Evolutionary conservation across 2,797 vertebrate genomes (phyloP), one percentile per base, ranked within the genome.

Genomic region (Toxotes lorentzi): DNA sequence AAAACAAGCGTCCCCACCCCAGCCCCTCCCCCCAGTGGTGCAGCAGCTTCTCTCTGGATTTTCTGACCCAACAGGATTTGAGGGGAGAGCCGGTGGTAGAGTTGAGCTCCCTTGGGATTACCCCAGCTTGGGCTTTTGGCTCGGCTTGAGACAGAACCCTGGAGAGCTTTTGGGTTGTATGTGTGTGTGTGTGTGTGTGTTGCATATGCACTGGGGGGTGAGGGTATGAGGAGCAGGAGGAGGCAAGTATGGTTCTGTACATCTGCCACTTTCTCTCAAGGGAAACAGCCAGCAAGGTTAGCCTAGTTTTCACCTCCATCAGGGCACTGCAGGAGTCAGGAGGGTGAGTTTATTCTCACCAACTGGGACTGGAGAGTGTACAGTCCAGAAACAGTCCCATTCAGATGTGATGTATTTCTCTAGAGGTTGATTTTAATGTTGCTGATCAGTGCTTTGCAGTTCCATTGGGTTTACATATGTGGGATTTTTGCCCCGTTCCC

Each of bases 91-190:
- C 71, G 24, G 62, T 76, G 84, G 83, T 81, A 35, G 87, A 86
- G 75, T 80, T 90, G 84, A 92, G 87, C 88, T 86, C 89, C 81
- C 48, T 35, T 7, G 73, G 79, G 88, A 90, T 90, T 91, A 86
- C 76, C 82, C 86, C 81, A 87, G 82, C 88, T 85, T 80, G 82
- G 78, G 81, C 59, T 87, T 83, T 79, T 92, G 92, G 88, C 91
- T 86, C 27, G 61, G 85, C 83, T 90, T 87, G 77, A 92, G 85
- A 79, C 81, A 76, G 78, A 88, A 83, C 88, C 81, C 79, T 64
- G 86, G 86, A 89, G 89, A 87, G 87, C 85, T 73, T 85, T 76
- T 69, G 40, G 82, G 62, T 82, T 83, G 72, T 56, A 40, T 66
- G 45, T 41, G 17, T 45, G 51, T 54, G 56, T 43, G 35, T 54